Evolutionary conservation across 2,888 invertebrate species (phyloP), one percentile per base, ranked within the genome.

Genomic region (Polymixis flavicincta): DNA sequence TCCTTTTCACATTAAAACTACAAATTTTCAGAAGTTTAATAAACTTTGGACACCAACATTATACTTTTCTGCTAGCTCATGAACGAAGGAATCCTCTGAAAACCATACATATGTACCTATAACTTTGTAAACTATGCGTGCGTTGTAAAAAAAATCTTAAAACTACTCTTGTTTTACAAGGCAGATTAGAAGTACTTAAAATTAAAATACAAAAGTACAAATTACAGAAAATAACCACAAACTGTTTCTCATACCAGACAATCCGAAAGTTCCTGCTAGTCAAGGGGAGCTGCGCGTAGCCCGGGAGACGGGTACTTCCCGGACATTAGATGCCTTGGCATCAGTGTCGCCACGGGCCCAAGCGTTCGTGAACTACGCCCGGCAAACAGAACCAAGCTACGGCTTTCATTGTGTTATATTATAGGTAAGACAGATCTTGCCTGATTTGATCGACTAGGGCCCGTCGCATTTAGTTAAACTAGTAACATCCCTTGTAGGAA

Each of bases 191-290:
- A 42, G 52, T 42, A 22, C 28, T 67, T 13, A 45, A 45, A 45
- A 67, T 28, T 42, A 28, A 42, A 45, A 54, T 32, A n/a, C 45
- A 28, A 54, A 54, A 28, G 28, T 17, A 64, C 14, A 50, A 64
- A 50, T n/a, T 28, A 32, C 57, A 6, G 17, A 64, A 59, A 75
- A 76, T 76, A 76, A 76, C 59, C 75, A 25, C 17, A 25, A 59
- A 76, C 59, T 72, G 48, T 76, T 76, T 76, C 59, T 76, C 52
- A 76, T 66, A 45, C 76, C 76, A 76, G 75, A 76, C 59, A 32
- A 1, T 25, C 8, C 2, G 59, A 66, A 45, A 57, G 32, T 66
- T 66, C 66, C 66, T 66, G 66, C 52, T 66, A n/a, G 11, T 28
- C 70, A 1, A 70, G 48, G 25, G 57, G 48, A 25, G 57, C 55